phyloP scores from a whole-genome alignment of 1,140 invertebrate species.

The Hormaphis cornu region DNA sequence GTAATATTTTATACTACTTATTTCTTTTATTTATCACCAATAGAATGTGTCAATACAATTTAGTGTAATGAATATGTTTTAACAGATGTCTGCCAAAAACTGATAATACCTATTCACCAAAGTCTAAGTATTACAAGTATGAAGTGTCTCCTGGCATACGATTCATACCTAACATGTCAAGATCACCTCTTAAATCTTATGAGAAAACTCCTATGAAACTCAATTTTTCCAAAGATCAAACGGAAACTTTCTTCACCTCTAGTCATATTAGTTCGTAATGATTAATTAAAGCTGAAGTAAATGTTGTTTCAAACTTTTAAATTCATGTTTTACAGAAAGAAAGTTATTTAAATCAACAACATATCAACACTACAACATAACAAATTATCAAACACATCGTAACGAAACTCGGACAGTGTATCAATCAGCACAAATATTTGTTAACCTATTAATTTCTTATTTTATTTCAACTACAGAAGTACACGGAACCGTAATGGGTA shows the following conservation, averaged over 20 bases:
- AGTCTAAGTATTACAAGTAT: conserved; percentile 36
- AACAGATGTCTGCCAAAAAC: conserved; percentile 38
- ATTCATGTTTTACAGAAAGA: conserved; percentile 7
- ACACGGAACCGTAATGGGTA: background rate
- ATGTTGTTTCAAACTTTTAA: background rate
- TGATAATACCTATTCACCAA: conserved; percentile 37
- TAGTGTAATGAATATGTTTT: background rate
- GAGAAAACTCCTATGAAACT: conserved; percentile 9
- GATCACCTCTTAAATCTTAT: conserved; percentile 29
- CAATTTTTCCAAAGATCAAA: background rate
- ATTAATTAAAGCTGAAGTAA: background rate
- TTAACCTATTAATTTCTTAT: conserved; percentile 4
- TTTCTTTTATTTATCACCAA: background rate
- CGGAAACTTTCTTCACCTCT: background rate
- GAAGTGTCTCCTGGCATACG: conserved; percentile 38
- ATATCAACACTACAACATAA: conserved; percentile 8
- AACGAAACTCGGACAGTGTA: background rate
- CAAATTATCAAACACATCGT: too few relatives aligned
- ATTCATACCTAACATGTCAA: conserved; percentile 38
- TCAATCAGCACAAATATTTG: background rate
- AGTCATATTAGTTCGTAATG: conserved; percentile 14
- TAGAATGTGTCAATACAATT: too few relatives aligned
- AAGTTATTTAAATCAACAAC: conserved; percentile 12
- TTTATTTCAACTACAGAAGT: background rate
- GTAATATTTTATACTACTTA: background rate